A percentile compares a stretch with the other conserved stretches of the same genome.
Conservation (phyloP, 2,797 vertebrate species). For the Clamator glandarius region DNA sequence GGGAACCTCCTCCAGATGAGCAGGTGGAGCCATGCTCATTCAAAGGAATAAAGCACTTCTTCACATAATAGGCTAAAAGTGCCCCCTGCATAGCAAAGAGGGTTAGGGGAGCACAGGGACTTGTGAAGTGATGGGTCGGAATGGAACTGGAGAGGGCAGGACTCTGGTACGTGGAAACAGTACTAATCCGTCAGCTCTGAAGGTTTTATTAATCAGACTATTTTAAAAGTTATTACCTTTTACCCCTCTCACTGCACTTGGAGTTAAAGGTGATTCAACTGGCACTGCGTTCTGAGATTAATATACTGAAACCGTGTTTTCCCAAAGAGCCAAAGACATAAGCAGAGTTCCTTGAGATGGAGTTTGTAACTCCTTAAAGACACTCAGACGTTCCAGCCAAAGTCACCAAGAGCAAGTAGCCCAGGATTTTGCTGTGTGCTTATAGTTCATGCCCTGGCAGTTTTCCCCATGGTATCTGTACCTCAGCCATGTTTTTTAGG, state of each 20-base stretch:
- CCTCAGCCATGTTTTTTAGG: background rate
- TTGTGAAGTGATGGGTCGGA: background rate
- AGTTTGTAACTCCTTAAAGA: background rate
- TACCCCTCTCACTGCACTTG: background rate
- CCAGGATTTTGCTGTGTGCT: background rate
- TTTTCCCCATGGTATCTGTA: background rate
- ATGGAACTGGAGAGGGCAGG: background rate
- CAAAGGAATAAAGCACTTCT: background rate
- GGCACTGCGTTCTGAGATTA: background rate
- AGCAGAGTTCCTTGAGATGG: background rate
- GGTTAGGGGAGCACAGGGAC: background rate
- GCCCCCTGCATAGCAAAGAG: background rate
- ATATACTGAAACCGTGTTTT: background rate
- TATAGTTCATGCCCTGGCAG: background rate
- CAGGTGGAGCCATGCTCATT: background rate
- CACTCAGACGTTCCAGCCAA: background rate
- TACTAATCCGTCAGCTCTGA: background rate
- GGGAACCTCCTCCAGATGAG: background rate
- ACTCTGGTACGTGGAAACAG: background rate
- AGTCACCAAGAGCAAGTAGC: background rate
- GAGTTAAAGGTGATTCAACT: background rate
- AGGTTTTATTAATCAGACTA: background rate
- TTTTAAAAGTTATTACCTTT: background rate
- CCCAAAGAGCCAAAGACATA: background rate
- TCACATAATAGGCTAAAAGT: background rate